phyloP scores from a whole-genome alignment of 2,797 vertebrate genomes.

The Mus caroli region DNA sequence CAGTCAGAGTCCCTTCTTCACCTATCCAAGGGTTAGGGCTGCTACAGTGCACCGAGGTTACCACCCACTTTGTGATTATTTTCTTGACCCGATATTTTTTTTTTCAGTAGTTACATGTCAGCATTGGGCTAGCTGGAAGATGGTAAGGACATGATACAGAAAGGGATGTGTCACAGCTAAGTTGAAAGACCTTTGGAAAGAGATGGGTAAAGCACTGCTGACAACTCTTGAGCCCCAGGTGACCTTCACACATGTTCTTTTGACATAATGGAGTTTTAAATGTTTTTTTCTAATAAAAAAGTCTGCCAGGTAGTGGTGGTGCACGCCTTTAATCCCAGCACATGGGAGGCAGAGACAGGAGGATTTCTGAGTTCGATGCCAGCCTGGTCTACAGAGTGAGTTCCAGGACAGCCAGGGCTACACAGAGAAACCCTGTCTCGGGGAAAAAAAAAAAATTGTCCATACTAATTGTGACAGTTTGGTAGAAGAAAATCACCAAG shows the following conservation, averaged over 20 bases:
- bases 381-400: too few species aligned
- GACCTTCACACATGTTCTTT: slow-evolving; percentile 41
- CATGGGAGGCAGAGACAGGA: too few species aligned
- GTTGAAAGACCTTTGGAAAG: slow-evolving; percentile 30
- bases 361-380: too few species aligned
- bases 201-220: not conserved
- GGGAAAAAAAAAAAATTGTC: slow-evolving; percentile 58
- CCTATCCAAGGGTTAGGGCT: not conserved
- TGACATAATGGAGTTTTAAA: not conserved
- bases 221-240: not conserved
- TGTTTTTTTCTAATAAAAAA: slow-evolving; percentile 39
- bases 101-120: not conserved
- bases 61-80: not conserved
- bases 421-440: too few species aligned
- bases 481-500: slow-evolving; percentile 55
- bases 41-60: not conserved
- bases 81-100: slow-evolving; percentile 32
- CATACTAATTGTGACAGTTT: slow-evolving; percentile 48
- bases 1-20: not conserved
- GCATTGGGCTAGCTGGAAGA: not conserved
- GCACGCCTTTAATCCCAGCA: too few species aligned
- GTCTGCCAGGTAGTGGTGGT: too few species aligned
- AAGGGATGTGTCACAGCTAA: slow-evolving; percentile 46
- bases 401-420: too few species aligned
- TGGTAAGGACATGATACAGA: not conserved